phyloP scores from a whole-genome alignment of 2,113 vertebrate genomes.

The Lamprologus lemairii region DNA sequence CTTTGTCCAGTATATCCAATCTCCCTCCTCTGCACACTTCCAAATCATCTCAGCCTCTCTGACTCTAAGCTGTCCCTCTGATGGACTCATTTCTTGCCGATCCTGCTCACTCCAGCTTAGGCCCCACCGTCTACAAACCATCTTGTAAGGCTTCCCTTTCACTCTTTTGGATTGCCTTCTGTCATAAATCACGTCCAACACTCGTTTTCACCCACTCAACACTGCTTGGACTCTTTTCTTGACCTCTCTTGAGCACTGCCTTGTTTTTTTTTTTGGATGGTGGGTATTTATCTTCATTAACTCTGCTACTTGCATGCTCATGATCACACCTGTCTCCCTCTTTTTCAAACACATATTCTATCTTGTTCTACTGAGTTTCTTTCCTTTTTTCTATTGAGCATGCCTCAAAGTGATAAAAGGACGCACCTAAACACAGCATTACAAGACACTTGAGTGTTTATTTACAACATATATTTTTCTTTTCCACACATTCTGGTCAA shows the following conservation, averaged over 20 bases:
- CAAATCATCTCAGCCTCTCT: not conserved
- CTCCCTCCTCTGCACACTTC: not conserved
- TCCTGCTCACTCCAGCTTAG: not conserved
- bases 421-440: not conserved
- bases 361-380: not conserved
- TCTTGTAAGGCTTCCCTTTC: not conserved
- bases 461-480: not conserved
- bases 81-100: not conserved
- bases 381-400: not conserved
- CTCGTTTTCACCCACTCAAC: not conserved
- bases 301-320: not conserved
- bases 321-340: not conserved
- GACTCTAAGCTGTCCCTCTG: not conserved
- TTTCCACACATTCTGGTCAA: not conserved
- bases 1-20: not conserved
- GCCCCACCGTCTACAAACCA: not conserved
- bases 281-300: not conserved
- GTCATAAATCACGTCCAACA: not conserved
- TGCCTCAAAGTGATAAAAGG: not conserved
- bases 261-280: not conserved
- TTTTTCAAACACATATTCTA: not conserved
- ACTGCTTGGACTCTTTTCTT: not conserved
- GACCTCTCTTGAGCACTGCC: not conserved
- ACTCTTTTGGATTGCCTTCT: not conserved
- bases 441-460: not conserved